Percentiles rank a stretch among this genome's conserved stretches.
These are phyloP conservation scores for Acronicta aceris DNA, from an alignment of 2,888 invertebrate species.

Conservation along the genomic window DNA sequence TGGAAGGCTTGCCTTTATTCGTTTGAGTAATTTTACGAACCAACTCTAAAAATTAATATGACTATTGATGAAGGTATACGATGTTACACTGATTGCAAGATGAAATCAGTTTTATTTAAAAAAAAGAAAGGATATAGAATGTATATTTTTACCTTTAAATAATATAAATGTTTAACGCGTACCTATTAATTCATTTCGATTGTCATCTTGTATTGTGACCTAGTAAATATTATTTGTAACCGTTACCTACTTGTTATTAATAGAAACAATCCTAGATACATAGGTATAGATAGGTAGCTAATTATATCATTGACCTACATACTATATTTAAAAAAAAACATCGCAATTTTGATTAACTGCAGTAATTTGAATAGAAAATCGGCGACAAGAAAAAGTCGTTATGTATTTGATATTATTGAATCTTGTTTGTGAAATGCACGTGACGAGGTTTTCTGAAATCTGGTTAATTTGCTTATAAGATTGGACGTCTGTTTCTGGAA, in stretches of 20 bases:
- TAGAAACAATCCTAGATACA: slow-evolving; percentile 37
- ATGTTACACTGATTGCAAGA: too few relatives aligned
- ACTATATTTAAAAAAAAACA: slow-evolving; percentile 22
- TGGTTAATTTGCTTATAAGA: slow-evolving; percentile 10
- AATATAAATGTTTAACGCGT: slow-evolving; percentile 1
- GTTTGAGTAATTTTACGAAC: too few relatives aligned
- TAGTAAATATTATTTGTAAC: slow-evolving; percentile 20
- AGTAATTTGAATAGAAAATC: slow-evolving; percentile 17
- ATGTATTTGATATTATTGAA: slow-evolving; percentile 18
- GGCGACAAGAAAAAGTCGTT: slow-evolving; percentile 22
- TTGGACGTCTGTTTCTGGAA: slow-evolving; percentile 9
- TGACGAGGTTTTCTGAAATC: slow-evolving; percentile 7
- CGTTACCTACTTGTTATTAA: slow-evolving; percentile 35
- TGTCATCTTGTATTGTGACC: slow-evolving; percentile 10
- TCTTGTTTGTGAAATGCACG: slow-evolving; percentile 43
- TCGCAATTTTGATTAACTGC: slow-evolving; percentile 14
- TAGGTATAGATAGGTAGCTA: slow-evolving; percentile 6
- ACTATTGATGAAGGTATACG: too few relatives aligned
- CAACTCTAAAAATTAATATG: too few relatives aligned
- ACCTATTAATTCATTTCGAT: slow-evolving; percentile 7
- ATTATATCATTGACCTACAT: slow-evolving; percentile 39
- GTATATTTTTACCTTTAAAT: too few relatives aligned
- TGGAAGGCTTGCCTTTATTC: too few relatives aligned
- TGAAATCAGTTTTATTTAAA: too few relatives aligned
- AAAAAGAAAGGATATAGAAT: too few relatives aligned